A percentile compares a stretch with the other conserved stretches of the same genome.
phyloP scores from a whole-genome alignment of 1,140 invertebrate genomes.

The Rhynchophorus ferrugineus region DNA sequence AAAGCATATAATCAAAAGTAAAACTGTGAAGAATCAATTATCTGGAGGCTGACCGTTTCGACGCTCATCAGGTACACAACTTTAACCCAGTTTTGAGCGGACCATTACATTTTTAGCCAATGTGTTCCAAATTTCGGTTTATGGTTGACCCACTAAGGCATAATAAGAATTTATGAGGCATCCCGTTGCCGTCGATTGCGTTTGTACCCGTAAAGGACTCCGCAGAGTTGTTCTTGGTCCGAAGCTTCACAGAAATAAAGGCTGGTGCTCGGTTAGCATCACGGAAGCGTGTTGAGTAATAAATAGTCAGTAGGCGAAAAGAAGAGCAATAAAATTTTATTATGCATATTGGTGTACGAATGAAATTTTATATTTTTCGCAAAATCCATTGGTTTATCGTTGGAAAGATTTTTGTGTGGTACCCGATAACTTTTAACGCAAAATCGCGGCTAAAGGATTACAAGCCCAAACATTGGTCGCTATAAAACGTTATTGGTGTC shows the following conservation, averaged over 20 bases:
- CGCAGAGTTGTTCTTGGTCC: not conserved
- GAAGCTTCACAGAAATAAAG: not conserved
- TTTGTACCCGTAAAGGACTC: not conserved
- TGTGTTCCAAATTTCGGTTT: conserved; percentile 33
- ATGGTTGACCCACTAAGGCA: conserved; percentile 34
- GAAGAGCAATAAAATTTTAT: too few species aligned
- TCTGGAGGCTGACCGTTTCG: not conserved
- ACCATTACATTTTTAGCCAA: conserved; percentile 26
- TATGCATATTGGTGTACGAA: too few species aligned
- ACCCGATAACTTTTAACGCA: too few species aligned
- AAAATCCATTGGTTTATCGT: too few species aligned
- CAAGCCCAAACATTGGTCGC: too few species aligned
- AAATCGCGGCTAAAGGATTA: too few species aligned
- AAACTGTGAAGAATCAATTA: conserved; percentile 15
- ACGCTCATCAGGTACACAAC: conserved; percentile 2
- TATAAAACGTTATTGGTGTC: too few species aligned
- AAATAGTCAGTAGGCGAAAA: too few species aligned
- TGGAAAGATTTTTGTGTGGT: too few species aligned
- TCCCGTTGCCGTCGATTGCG: too few species aligned
- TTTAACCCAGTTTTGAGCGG: conserved; percentile 29
- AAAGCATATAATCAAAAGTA: not conserved
- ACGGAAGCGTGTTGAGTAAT: conserved; percentile 25
- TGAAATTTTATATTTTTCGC: too few species aligned
- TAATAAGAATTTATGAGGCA: conserved; percentile 13
- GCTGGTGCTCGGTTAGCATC: conserved; percentile 12